Base-by-base conservation (phyloP, 2,113 vertebrate genomes). In the Pedionomus torquatus region DNA sequence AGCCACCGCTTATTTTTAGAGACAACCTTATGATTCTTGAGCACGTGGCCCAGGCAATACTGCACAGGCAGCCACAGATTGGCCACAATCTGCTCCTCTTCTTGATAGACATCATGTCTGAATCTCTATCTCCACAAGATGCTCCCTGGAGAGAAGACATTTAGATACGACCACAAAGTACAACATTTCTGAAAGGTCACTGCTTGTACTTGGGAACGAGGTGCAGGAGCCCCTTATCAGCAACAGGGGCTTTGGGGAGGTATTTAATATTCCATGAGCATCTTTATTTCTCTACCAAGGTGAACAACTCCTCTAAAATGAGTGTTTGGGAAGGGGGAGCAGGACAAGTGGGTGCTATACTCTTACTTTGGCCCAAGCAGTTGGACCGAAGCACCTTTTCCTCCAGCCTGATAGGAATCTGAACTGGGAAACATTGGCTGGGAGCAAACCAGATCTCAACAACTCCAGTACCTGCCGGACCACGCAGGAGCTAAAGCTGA, bases 41-140 rank as follows among this genome's bases (percentile, higher is more conserved):
- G 95, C 95, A 92, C 57, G 80, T 78, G 96, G 95, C 80, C 76
- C 84, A 78, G 92, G 93, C 92, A 79, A 54, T 5, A 19, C 79
- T 35, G 92, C 3, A 23, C 92, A 92, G 93, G 90, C 95, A 93
- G 92, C 86, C 94, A 75, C 95, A 93, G 92, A 95, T 82, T 79
- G 90, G 94, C 89, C n/a, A 0, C 94, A 96, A 91, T 95, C 96
- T 97, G 94, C 96, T 97, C 75, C 68, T 82, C 95, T 93, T 89
- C 92, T 92, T 93, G 95, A 97, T 65, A 97, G 96, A 96, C 92
- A 90, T 90, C 92, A 28, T 19, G 69, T 95, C 97, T 97, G 95
- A 95, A 91, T 96, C 95, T 97, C 76, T 93, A 84, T 93, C 90
- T 95, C 89, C 61, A 82, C 90, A 51, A 91, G 96, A 93, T 69